phyloP scores from a whole-genome alignment of 2,888 invertebrate species.

The Adineta ricciae region DNA sequence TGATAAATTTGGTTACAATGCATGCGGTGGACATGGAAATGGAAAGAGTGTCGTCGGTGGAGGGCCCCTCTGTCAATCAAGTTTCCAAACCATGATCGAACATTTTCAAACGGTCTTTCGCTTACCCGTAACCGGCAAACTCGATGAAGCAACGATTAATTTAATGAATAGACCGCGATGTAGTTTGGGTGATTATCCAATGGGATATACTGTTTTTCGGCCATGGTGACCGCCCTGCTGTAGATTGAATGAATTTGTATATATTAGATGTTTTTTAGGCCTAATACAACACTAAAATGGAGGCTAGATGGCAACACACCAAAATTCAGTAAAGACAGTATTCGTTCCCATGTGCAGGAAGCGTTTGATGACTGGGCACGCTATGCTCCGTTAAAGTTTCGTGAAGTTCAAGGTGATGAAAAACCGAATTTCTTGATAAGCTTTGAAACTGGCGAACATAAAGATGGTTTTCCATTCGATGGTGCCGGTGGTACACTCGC shows the following conservation, averaged over 20 bases:
- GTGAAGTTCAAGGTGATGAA: background rate
- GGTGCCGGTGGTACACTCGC: conserved; percentile 28
- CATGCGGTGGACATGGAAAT: background rate
- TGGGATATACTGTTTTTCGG: background rate
- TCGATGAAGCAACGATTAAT: background rate
- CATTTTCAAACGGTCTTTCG: conserved; percentile 26
- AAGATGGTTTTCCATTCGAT: conserved; percentile 31
- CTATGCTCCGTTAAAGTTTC: conserved; percentile 22
- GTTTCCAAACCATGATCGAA: background rate
- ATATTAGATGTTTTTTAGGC: conserved; percentile 25
- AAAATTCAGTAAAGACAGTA: background rate
- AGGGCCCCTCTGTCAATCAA: background rate
- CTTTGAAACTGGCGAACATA: conserved; percentile 19
- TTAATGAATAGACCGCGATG: conserved; percentile 26
- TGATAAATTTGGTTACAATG: background rate
- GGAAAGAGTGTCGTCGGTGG: background rate
- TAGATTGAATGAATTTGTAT: no score
- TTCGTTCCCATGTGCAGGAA: background rate
- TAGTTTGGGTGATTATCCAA: conserved; percentile 23
- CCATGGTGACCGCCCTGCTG: background rate
- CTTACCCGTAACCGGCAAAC: conserved; percentile 19
- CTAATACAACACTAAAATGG: conserved; percentile 33
- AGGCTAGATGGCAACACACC: background rate
- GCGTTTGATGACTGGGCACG: conserved; percentile 29
- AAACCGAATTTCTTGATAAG: conserved; percentile 22